Conservation (phyloP, 2,888 invertebrate species). For the Heliconius hortense region DNA sequence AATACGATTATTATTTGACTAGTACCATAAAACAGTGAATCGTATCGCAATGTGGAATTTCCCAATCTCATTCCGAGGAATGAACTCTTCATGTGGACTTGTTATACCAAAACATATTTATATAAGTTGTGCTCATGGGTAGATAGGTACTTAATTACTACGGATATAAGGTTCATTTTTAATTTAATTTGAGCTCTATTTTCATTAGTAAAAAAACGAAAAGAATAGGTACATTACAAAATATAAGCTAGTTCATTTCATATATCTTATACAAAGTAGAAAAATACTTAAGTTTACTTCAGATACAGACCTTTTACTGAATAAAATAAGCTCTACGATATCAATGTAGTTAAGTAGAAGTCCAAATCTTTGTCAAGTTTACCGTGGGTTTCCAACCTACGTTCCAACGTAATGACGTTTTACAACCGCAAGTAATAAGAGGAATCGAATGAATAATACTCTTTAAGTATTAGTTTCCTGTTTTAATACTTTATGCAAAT, state of each 20-base stretch:
- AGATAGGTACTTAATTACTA: too few relatives aligned
- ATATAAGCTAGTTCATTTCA: too few relatives aligned
- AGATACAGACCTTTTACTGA: too few relatives aligned
- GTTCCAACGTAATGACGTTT: conserved; percentile 58
- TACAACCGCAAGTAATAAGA: conserved; percentile 61
- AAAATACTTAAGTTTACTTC: too few relatives aligned
- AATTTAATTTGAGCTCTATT: too few relatives aligned
- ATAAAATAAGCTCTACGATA: too few relatives aligned
- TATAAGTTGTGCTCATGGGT: not conserved
- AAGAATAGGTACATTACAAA: too few relatives aligned
- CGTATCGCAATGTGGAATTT: not conserved
- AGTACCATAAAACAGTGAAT: not conserved
- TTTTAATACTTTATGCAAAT: conserved; percentile 48
- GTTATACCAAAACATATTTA: not conserved
- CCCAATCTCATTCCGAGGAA: not conserved
- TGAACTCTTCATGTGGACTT: not conserved
- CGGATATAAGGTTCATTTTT: too few relatives aligned
- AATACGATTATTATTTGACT: too few relatives aligned
- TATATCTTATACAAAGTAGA: too few relatives aligned
- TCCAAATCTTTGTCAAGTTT: conserved; percentile 31
- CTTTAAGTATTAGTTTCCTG: conserved; percentile 60
- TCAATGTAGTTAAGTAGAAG: not conserved
- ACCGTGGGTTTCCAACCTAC: conserved; percentile 40
- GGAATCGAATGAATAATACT: conserved; percentile 61
- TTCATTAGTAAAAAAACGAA: too few relatives aligned